Evolutionary conservation across 2,797 vertebrate species (phyloP).

Genomic region (Melanotaenia parkinsoni): DNA sequence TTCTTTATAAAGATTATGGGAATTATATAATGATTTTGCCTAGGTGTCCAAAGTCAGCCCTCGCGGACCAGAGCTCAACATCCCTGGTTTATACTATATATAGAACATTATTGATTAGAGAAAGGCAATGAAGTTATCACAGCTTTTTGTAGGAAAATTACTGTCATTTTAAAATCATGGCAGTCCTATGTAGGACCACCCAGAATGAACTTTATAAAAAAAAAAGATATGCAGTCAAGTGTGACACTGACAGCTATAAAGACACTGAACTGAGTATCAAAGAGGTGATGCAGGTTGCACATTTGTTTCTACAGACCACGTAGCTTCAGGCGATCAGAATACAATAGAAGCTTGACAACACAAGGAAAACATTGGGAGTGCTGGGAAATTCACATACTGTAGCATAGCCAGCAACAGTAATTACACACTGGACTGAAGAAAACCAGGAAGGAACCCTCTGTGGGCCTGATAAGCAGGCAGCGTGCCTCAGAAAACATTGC

Average conservation of each 20-base stretch:
- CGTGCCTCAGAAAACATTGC: constrained; percentile 71
- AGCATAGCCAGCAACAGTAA: constrained; percentile 66
- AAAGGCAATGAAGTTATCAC: background rate
- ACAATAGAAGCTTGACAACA: constrained; percentile 82
- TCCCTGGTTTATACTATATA: background rate
- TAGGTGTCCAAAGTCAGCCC: too few relatives aligned
- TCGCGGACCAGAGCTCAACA: too few relatives aligned
- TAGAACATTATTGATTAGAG: background rate
- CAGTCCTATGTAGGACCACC: background rate
- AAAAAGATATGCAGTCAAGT: background rate
- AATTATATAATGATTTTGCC: background rate
- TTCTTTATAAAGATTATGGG: background rate
- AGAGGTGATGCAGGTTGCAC: constrained; percentile 31
- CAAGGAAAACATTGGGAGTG: constrained; percentile 73
- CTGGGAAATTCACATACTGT: constrained; percentile 72
- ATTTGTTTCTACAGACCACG: constrained; percentile 56
- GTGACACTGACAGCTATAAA: constrained; percentile 19
- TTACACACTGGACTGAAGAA: constrained; percentile 78
- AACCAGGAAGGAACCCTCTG: constrained; percentile 85
- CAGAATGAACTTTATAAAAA: background rate
- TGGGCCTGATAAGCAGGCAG: constrained; percentile 78
- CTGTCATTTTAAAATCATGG: background rate
- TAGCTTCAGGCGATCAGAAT: constrained; percentile 61
- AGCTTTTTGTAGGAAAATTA: too few relatives aligned
- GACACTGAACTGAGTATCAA: constrained; percentile 31